These are phyloP conservation scores for Machaerirhynchus nigripectus DNA, from an alignment of 2,113 vertebrate species.

Conservation along the genomic window DNA sequence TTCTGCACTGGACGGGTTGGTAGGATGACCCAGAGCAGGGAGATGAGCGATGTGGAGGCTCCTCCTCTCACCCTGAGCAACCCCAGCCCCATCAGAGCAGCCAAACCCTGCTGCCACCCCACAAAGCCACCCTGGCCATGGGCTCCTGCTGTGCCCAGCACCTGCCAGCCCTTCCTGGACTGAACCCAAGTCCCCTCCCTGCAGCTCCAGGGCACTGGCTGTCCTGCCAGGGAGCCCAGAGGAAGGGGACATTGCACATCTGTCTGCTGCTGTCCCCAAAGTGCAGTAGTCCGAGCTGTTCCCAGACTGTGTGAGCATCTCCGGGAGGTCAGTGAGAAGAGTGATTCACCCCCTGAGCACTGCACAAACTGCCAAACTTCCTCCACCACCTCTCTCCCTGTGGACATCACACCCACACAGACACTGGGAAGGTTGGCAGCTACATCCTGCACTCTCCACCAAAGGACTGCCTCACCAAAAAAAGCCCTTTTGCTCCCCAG, in stretches of 20 bases:
- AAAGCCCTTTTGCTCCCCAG: background rate
- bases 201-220: background rate
- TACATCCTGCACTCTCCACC: background rate
- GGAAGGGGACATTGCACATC: background rate
- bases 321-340: background rate
- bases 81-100: background rate
- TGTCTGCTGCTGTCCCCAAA: background rate
- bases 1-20: background rate
- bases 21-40: background rate
- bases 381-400: background rate
- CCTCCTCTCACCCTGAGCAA: background rate
- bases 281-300: background rate
- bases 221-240: background rate
- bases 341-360: background rate
- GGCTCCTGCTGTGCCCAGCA: background rate
- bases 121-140: background rate
- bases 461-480: background rate
- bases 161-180: background rate
- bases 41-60: rapidly evolving
- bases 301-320: background rate
- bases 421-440: background rate
- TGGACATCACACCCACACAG: background rate
- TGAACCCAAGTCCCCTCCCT: background rate
- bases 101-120: background rate
- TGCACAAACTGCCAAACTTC: background rate